Evolutionary conservation across 2,113 vertebrate genomes (phyloP).

Genomic region (Sisor rabdophorus): DNA sequence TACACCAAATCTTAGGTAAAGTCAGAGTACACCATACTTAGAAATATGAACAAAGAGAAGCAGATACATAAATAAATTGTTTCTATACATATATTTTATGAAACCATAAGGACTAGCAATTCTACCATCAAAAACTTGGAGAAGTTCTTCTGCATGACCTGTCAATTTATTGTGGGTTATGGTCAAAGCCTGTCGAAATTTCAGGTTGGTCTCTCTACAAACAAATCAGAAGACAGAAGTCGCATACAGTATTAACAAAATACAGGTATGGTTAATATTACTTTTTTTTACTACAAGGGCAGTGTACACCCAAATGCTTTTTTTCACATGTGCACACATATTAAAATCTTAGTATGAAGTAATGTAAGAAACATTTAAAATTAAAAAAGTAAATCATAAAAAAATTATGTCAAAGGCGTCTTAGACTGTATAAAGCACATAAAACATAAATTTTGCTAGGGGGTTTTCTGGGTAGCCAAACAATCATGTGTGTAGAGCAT

Average conservation of each 20-base stretch:
- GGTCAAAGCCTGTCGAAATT: constrained; percentile 80
- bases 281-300: background rate
- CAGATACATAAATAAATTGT: background rate
- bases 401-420: too few species aligned
- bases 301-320: background rate
- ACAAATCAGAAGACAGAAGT: background rate
- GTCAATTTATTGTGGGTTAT: constrained; percentile 76
- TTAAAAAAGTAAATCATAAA: background rate
- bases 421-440: too few species aligned
- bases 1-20: too few species aligned
- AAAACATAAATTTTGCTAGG: too few species aligned
- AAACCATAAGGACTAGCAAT: background rate
- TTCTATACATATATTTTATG: background rate
- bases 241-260: background rate
- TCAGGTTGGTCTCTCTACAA: constrained; percentile 87
- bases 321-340: background rate
- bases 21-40: background rate
- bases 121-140: constrained; percentile 81
- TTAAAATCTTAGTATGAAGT: background rate
- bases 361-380: background rate
- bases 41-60: background rate
- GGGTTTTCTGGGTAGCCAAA: too few species aligned
- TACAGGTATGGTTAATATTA: background rate
- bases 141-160: constrained; percentile 60
- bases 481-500: too few species aligned